Conservation (phyloP, 1,140 invertebrate species). For the Sinella curviseta region DNA sequence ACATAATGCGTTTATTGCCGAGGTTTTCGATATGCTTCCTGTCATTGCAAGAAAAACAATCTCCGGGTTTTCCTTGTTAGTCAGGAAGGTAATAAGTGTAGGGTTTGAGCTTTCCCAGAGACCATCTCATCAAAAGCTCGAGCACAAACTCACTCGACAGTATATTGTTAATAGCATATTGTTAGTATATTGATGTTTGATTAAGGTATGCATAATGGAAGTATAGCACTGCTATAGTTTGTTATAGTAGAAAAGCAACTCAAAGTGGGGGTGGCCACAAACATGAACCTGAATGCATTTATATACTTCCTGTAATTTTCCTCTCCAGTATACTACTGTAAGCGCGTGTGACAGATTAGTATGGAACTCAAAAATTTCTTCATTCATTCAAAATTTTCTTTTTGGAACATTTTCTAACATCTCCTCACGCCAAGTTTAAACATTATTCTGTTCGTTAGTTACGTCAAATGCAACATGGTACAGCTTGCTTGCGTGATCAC, state of each 20-base stretch:
- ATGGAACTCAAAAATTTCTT: too few species aligned
- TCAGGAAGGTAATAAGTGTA: background rate
- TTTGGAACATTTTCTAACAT: too few species aligned
- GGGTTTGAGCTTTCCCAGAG: background rate
- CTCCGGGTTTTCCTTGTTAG: background rate
- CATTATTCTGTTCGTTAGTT: too few species aligned
- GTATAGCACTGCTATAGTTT: background rate
- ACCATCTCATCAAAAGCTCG: background rate
- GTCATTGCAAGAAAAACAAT: background rate
- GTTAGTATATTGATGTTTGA: background rate
- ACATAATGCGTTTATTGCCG: background rate
- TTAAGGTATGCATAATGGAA: background rate
- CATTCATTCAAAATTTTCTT: too few species aligned
- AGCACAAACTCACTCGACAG: background rate
- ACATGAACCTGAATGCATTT: background rate
- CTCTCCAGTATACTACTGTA: too few species aligned
- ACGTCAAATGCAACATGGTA: too few species aligned
- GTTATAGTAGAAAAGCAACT: background rate
- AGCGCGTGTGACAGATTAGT: too few species aligned
- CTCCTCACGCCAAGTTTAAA: too few species aligned
- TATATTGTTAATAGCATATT: background rate
- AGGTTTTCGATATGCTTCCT: too few species aligned
- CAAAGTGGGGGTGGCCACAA: too few species aligned
- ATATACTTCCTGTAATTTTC: too few species aligned
- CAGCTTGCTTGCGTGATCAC: too few species aligned